Base-by-base conservation (phyloP, 2,888 invertebrate genomes). In the Torymus auratus region DNA sequence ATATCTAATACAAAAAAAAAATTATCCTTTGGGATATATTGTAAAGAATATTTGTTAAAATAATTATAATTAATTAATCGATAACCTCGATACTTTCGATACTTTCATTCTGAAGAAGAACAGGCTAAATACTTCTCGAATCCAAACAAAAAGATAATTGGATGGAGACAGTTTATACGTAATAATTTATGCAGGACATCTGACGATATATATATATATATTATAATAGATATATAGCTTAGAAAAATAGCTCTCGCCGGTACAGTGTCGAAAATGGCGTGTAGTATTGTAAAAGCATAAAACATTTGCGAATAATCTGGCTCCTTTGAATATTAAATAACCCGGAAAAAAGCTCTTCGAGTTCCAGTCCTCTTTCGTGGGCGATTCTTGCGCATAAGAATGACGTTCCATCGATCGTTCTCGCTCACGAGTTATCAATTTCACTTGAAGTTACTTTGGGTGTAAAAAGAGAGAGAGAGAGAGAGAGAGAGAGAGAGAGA, bases 271-370 rank as follows among this genome's bases (percentile, higher is more conserved):
- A 28, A 28, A 5, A 28, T 5, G 0, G 28, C 5, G 28, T 7
- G 28, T 28, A n/a, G 28, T 28, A 7, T n/a, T n/a, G 7, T 28
- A 52, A 56, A 67, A 67, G 28, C 60, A 28, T 52, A 28, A 68
- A 60, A 75, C 75, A 60, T 61, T 60, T 28, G 10, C 20, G 60
- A 75, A 67, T 75, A 75, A 75, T 67, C 58, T 67, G 41, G 23
- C 53, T 75, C 20, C 65, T 13, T 23, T 12, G 11, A 52, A 60
- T 50, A 17, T 60, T 10, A 0, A 60, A 75, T 56, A 58, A 28
- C 28, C 23, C 15, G 58, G 10, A 55, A 74, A 70, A n/a, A 20
- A n/a, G 28, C 28, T 28, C 28, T 28, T 28, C 28, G 28, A 28
- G 28, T 28, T 28, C 28, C 28, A 28, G 28, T 28, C 3, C 28